phyloP scores from a whole-genome alignment of 2,888 invertebrate species.

The Lasioglossum malachurum region DNA sequence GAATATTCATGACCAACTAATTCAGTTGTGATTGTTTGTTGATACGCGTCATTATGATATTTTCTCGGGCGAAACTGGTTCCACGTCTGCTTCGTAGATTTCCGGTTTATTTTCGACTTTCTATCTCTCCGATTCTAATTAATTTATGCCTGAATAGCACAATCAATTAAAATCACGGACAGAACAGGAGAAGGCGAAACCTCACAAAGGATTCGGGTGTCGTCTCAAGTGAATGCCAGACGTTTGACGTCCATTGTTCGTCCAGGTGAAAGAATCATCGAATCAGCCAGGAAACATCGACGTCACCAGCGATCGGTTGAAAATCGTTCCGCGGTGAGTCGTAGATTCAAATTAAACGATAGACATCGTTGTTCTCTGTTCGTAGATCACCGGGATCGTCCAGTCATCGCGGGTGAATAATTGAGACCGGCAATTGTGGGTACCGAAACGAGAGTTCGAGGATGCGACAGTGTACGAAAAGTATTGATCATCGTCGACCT shows the following conservation, averaged over 20 bases:
- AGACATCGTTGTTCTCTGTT: constrained; percentile 67
- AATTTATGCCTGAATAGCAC: background rate
- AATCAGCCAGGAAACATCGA: constrained; percentile 23
- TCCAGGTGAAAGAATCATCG: constrained; percentile 36
- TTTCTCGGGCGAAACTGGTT: background rate
- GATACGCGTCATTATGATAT: background rate
- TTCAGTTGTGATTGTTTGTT: background rate
- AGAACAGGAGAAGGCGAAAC: background rate
- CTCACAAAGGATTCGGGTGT: background rate
- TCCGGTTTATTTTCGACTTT: background rate
- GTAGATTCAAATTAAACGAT: constrained; percentile 68
- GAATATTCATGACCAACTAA: background rate
- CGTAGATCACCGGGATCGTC: constrained; percentile 53
- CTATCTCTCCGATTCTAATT: background rate
- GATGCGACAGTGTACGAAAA: constrained; percentile 67
- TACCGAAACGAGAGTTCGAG: constrained; percentile 34
- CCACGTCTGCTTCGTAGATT: background rate
- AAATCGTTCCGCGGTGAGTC: constrained; percentile 56
- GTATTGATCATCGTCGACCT: constrained; percentile 68
- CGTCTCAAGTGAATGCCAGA: background rate
- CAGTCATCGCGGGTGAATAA: constrained; percentile 70
- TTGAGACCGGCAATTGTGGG: constrained; percentile 57
- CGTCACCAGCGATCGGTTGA: constrained; percentile 39
- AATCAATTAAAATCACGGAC: background rate
- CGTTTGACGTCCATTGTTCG: constrained; percentile 4